These are phyloP conservation scores for Ascidia mentula DNA, from an alignment of 23 tunicate species.

Conservation along the genomic window DNA sequence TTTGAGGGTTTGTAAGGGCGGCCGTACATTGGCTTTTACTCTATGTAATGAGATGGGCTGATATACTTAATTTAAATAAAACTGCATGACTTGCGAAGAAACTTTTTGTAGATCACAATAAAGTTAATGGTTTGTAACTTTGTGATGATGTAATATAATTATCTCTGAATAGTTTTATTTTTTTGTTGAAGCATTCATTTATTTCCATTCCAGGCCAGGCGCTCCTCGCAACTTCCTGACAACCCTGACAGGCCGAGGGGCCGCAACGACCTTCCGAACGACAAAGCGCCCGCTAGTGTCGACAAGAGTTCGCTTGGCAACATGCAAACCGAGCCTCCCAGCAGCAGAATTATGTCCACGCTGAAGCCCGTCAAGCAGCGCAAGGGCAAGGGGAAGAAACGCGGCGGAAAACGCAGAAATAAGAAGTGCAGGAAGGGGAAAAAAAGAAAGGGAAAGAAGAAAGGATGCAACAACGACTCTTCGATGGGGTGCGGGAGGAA, in stretches of 20 bases:
- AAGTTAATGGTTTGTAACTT: no score
- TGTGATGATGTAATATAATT: no score
- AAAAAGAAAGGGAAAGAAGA: slow-evolving; percentile 45
- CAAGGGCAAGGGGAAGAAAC: not conserved
- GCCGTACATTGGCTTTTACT: no score
- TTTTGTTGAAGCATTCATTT: no score
- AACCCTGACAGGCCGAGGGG: not conserved
- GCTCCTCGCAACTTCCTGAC: not conserved
- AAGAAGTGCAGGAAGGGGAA: slow-evolving; percentile 9
- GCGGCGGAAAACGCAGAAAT: slow-evolving; percentile 17
- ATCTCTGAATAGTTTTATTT: no score
- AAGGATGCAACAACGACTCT: slow-evolving; percentile 23
- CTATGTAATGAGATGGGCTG: no score
- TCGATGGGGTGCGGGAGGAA: slow-evolving; percentile 52
- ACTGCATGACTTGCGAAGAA: no score
- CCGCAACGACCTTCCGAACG: not conserved
- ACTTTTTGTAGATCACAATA: no score
- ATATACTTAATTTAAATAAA: no score
- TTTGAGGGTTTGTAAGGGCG: no score
- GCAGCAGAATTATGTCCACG: slow-evolving; percentile 25
- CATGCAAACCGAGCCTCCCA: slow-evolving; percentile 59
- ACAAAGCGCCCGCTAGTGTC: not conserved
- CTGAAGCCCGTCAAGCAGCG: slow-evolving; percentile 25
- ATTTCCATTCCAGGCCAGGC: not conserved
- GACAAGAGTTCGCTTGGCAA: slow-evolving; percentile 10